Base-by-base conservation (phyloP, 2,113 vertebrate genomes). In the Arizona elegans region DNA sequence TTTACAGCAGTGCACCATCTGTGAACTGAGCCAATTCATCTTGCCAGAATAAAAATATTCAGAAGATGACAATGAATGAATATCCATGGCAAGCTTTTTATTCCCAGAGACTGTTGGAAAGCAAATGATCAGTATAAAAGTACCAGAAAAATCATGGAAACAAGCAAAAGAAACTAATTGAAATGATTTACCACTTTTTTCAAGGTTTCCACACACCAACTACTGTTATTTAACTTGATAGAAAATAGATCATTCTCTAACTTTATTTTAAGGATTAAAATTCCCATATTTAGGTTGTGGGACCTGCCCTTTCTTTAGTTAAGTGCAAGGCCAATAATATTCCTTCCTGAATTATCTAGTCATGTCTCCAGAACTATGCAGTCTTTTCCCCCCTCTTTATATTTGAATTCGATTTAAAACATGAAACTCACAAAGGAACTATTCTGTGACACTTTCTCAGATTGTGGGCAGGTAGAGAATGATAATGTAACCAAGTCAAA, bases 41-140 rank as follows among this genome's bases (percentile, higher is more conserved):
- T 95, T 21, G 70, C 24, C 87, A 91, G 85, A 47, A 94, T 91
- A 96, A 93, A 96, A 93, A 95, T 93, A 91, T n/a, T 85, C 11
- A 91, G 75, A 89, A 90, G 0, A 2, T 94, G 56, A 29, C 17
- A 94, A 26, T 86, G 91, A 92, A 92, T 93, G 86, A 33, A 92
- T 93, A 94, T 94, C 43, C 54, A 89, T 85, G 50, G 88, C 38
- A 93, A 92, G 89, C 50, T 92, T 92, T 29, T 94, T 50, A 52
- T 92, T 81, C 47, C n/a, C 26, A 91, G n/a, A 70, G 53, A 92
- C 15, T 65, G 87, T 75, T 38, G n/a, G 24, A 59, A 89, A 92
- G 38, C 88, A 92, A 58, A 92, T 50, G 92, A 29, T 50, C 62
- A 81, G 65, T 21, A 62, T 43, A 86, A 86, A n/a, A 47, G 43